Evolutionary conservation across 2,888 invertebrate genomes (phyloP).

Genomic region (Thyatira batis): DNA sequence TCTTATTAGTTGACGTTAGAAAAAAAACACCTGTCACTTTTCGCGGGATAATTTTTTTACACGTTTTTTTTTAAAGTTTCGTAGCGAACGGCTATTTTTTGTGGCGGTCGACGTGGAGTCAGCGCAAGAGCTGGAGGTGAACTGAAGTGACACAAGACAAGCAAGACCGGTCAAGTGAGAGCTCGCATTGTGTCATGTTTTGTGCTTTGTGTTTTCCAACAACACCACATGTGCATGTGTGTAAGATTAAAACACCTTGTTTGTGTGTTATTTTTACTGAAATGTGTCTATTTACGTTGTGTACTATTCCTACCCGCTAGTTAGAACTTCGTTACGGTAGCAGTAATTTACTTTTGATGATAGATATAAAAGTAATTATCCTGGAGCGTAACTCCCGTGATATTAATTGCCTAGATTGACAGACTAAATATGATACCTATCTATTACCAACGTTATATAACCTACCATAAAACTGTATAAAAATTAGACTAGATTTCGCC

Average conservation of each 20-base stretch:
- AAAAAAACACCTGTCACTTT: slow-evolving; percentile 32
- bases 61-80: slow-evolving; percentile 40
- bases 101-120: slow-evolving; percentile 50
- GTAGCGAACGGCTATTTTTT: slow-evolving; percentile 47
- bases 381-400: too few species aligned
- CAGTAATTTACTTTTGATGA: not conserved
- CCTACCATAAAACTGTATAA: too few species aligned
- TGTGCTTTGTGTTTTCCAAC: slow-evolving; percentile 47
- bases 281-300: not conserved
- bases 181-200: slow-evolving; percentile 61
- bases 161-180: slow-evolving; percentile 65
- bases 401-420: too few species aligned
- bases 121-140: slow-evolving; percentile 57
- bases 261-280: not conserved
- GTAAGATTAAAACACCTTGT: slow-evolving; percentile 13
- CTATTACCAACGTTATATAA: too few species aligned
- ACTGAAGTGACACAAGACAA: slow-evolving; percentile 47
- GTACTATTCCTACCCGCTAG: not conserved
- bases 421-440: too few species aligned
- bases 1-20: slow-evolving; percentile 8
- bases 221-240: slow-evolving; percentile 31
- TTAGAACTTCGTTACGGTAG: not conserved
- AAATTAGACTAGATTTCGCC: too few species aligned
- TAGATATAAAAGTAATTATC: too few species aligned
- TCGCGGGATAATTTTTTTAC: slow-evolving; percentile 18